Evolutionary conservation across 1,140 invertebrate genomes (phyloP).

Genomic region (Sminthurinus signatus): DNA sequence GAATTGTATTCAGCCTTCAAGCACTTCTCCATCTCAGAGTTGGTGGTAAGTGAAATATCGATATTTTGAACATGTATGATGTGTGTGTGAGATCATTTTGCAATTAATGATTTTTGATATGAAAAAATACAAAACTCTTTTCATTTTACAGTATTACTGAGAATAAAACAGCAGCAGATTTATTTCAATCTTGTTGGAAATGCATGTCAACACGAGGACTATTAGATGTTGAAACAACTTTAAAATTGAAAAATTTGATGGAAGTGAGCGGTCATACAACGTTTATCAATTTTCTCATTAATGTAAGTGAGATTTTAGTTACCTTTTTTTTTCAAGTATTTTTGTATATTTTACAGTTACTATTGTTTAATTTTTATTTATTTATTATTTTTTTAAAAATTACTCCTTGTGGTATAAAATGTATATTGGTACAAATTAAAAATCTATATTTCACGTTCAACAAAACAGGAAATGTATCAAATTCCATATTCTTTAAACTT

Average conservation of each 20-base stretch:
- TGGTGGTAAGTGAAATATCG: conserved; percentile 14
- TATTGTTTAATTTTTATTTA: no score
- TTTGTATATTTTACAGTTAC: no score
- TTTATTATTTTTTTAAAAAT: no score
- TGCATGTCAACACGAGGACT: conserved; percentile 22
- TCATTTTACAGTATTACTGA: conserved; percentile 25
- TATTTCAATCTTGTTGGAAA: conserved; percentile 31
- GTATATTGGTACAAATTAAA: no score
- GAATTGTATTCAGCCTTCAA: conserved; percentile 21
- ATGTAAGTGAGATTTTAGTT: background rate
- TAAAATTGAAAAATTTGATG: conserved; percentile 28
- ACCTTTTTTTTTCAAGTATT: background rate
- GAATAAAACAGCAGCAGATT: conserved; percentile 16
- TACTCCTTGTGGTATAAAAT: no score
- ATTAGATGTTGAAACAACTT: conserved; percentile 31
- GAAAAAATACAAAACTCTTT: no score
- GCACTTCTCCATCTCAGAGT: background rate
- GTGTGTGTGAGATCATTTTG: no score
- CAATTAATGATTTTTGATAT: no score
- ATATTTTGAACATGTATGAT: no score
- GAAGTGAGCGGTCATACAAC: conserved; percentile 22
- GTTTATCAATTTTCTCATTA: conserved; percentile 22
- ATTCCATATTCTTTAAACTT: conserved; percentile 26
- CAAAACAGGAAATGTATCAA: conserved; percentile 31
- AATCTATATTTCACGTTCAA: no score